Evolutionary conservation across 2,113 vertebrate genomes (phyloP).

Genomic region (Sceloporus tristichus): DNA sequence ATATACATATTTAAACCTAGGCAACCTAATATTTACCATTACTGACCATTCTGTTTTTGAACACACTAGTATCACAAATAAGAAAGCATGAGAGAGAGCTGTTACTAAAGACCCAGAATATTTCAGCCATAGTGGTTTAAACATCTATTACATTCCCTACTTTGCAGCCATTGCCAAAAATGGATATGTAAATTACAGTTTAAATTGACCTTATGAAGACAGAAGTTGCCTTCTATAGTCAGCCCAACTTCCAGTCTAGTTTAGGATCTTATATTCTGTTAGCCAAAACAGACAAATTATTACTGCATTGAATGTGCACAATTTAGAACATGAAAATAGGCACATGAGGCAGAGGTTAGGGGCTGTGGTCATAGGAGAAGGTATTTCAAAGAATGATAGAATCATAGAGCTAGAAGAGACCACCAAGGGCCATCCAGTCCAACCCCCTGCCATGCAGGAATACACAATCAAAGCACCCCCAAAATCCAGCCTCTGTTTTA

Average conservation of each 20-base stretch:
- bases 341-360: too few relatives aligned
- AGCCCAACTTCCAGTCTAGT: background rate
- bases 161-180: background rate
- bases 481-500: too few relatives aligned
- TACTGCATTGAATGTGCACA: background rate
- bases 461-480: too few relatives aligned
- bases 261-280: background rate
- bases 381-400: too few relatives aligned
- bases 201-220: background rate
- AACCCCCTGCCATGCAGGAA: too few relatives aligned
- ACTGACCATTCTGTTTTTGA: background rate
- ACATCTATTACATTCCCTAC: background rate
- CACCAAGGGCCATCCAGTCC: too few relatives aligned
- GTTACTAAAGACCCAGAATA: background rate
- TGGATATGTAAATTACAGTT: background rate
- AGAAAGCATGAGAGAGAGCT: background rate
- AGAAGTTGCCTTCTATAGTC: background rate
- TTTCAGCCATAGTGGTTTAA: background rate
- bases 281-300: background rate
- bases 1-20: background rate
- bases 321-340: background rate
- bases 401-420: too few relatives aligned
- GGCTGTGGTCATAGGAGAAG: too few relatives aligned
- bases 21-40: background rate
- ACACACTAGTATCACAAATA: background rate